Base-by-base conservation (phyloP, 2,113 vertebrate genomes). In the Mormoops blainvillei region DNA sequence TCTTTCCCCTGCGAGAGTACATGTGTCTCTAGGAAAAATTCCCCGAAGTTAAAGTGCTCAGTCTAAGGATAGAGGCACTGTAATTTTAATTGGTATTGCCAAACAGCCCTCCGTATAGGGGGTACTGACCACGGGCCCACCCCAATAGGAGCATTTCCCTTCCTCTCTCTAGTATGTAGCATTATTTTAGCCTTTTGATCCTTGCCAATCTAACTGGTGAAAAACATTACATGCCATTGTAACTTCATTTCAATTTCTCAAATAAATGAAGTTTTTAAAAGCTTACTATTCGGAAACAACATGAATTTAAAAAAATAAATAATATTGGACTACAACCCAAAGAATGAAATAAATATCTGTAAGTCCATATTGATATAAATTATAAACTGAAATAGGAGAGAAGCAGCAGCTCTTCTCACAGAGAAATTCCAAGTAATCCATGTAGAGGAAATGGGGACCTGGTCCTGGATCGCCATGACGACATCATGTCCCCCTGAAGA, bases 401-500 rank as follows among this genome's bases (percentile, higher is more conserved):
- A 54, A 28, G 45, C 52, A 52, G 71, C 36, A 22, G 19, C 15
- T 45, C 28, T n/a, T 73, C 58, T 67, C 65, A 67, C 6, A 76
- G 78, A 67, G 61, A 61, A 56, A 77, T 41, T 56, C 41, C 76
- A 80, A 0, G 38, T 36, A 38, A 31, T 50, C 48, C 56, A 45
- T 19, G 50, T 6, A 68, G 87, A 94, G 41, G 48, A 41, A 67
- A 87, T 54, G 41, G 41, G 33, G 16, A 15, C 9, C 2, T 24
- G n/a, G 22, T 5, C 41, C 76, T 31, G 43, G 12, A 58, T 18
- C 73, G 52, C 38, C 20, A 24, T 1, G 14, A 67, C 74, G 26
- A 20, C 16, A 56, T 14, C 43, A 5, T 0, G 3, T 28, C 16
- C 50, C 38, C 50, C 22, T 3, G 56, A 58, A 0, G 3, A 43